Evolutionary conservation across 2,113 vertebrate species (phyloP).

Genomic region (Misgurnus anguillicaudatus): DNA sequence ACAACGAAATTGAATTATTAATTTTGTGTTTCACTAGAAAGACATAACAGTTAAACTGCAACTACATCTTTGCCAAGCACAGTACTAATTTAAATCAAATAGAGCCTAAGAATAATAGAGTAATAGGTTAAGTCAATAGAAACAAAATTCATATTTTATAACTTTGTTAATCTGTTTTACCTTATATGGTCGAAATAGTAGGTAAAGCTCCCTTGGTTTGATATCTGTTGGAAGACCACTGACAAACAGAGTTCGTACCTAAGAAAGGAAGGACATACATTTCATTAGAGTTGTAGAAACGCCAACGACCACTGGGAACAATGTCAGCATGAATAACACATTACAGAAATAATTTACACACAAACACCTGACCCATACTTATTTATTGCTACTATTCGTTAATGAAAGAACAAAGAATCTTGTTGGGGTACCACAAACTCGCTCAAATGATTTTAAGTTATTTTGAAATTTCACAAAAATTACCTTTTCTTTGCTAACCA

Average conservation of each 20-base stretch:
- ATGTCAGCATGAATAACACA: not conserved
- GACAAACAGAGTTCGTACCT: constrained; percentile 91
- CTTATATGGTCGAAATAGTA: constrained; percentile 97
- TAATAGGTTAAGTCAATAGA: not conserved
- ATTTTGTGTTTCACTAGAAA: too few species aligned
- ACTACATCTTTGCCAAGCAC: too few species aligned
- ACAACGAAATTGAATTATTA: too few species aligned
- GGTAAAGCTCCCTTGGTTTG: constrained; percentile 95
- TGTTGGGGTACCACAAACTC: too few species aligned
- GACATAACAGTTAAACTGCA: too few species aligned
- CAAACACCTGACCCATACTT: too few species aligned
- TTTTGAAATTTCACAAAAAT: too few species aligned
- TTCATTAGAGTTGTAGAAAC: not conserved
- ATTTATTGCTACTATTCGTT: too few species aligned
- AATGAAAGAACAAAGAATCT: too few species aligned
- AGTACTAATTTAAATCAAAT: too few species aligned
- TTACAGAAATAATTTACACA: not conserved
- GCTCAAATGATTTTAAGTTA: too few species aligned
- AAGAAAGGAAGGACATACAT: not conserved
- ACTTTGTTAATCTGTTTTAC: constrained; percentile 62
- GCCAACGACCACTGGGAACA: not conserved
- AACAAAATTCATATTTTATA: not conserved
- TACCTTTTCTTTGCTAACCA: not conserved
- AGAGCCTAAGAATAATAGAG: too few species aligned
- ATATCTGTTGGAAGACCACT: constrained; percentile 96